phyloP scores from a whole-genome alignment of 2,113 vertebrate species.

The Lepidothrix coronata region DNA sequence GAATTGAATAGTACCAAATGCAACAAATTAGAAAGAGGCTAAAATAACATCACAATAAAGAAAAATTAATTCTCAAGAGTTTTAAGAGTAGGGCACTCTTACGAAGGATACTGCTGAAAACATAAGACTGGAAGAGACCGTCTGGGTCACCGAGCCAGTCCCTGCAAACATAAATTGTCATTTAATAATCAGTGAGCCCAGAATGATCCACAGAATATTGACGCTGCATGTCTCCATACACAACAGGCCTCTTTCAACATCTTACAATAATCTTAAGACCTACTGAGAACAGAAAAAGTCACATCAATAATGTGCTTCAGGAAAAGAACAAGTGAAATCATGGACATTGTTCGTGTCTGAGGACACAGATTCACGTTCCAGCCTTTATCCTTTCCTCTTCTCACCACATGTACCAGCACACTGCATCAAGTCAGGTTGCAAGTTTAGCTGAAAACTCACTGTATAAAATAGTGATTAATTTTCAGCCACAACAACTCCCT shows the following conservation, averaged over 20 bases:
- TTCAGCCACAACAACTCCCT: background rate
- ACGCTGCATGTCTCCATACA: background rate
- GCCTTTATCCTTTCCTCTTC: background rate
- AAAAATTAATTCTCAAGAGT: background rate
- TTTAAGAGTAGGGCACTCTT: background rate
- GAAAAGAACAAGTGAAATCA: background rate
- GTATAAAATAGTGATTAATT: background rate
- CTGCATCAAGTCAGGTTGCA: background rate
- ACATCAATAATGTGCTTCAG: background rate
- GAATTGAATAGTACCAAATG: background rate
- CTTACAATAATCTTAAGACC: constrained; percentile 14
- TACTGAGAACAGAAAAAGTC: background rate
- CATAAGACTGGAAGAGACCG: background rate
- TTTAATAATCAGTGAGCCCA: background rate
- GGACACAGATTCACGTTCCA: background rate
- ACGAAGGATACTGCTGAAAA: background rate
- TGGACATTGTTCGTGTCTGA: background rate
- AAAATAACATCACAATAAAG: background rate
- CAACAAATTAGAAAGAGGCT: background rate
- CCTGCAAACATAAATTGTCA: background rate
- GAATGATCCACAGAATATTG: background rate
- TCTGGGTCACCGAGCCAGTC: background rate
- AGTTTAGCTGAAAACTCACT: background rate
- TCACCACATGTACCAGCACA: background rate
- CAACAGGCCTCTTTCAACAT: constrained; percentile 4